A percentile compares a stretch with the other conserved stretches of the same genome.
Conservation (phyloP, 2,888 invertebrate genomes). For the Ichneumon xanthorius region DNA sequence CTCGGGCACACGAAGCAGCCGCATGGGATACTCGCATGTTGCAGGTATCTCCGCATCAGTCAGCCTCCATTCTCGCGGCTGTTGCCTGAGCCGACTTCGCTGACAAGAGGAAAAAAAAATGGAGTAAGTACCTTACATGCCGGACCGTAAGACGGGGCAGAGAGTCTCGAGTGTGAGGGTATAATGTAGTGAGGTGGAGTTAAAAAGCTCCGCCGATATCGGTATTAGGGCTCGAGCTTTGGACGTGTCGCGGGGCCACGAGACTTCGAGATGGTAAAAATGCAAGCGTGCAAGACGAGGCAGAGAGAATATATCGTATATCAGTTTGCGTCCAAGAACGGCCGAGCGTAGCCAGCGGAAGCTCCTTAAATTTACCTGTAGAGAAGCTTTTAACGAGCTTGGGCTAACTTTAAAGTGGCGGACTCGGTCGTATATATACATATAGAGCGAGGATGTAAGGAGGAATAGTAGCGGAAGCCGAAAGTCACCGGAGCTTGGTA, state of each 20-base stretch:
- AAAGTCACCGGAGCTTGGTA: constrained; percentile 33
- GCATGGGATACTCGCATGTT: constrained; percentile 13
- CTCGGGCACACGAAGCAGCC: constrained; percentile 16
- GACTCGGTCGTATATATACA: not conserved
- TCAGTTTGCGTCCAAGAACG: constrained; percentile 34
- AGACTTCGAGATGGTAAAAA: constrained; percentile 13
- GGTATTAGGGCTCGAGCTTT: not conserved
- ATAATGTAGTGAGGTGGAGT: constrained; percentile 51
- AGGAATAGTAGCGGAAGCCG: constrained; percentile 19
- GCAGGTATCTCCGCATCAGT: constrained; percentile 22
- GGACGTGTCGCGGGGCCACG: not conserved
- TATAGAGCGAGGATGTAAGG: constrained; percentile 15
- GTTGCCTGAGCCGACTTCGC: not conserved
- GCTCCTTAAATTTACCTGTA: constrained; percentile 59
- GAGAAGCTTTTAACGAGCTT: constrained; percentile 63
- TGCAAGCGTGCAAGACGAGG: constrained; percentile 40
- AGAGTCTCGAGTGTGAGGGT: constrained; percentile 41
- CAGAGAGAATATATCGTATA: constrained; percentile 3
- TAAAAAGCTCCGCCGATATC: constrained; percentile 1
- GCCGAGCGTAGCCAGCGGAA: constrained; percentile 50
- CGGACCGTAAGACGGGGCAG: constrained; percentile 35
- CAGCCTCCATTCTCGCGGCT: constrained; percentile 17
- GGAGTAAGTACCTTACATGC: constrained; percentile 44
- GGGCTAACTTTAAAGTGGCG: constrained; percentile 56
- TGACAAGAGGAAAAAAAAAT: constrained; percentile 15